These are phyloP conservation scores for Apocrypta bakeri DNA, from an alignment of 1,140 invertebrate genomes.

Conservation along the genomic window DNA sequence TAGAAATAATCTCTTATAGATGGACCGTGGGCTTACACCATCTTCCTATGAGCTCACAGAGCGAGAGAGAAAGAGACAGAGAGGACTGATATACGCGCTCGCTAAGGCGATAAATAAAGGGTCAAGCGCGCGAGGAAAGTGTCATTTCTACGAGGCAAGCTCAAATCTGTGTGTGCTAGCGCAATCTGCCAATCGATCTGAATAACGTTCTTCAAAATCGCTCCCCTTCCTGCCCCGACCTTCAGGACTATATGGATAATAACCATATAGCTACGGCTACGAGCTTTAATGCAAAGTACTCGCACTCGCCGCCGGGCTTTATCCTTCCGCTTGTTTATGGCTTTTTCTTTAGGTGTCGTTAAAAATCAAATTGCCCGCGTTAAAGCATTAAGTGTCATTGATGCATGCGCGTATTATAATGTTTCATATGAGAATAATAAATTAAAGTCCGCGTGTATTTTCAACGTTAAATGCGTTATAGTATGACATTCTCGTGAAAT, in stretches of 20 bases:
- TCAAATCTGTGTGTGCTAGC: neutral
- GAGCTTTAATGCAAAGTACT: neutral
- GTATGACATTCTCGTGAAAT: neutral
- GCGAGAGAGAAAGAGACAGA: neutral
- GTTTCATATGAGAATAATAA: neutral
- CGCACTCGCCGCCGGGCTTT: neutral
- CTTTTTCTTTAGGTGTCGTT: conserved; percentile 12
- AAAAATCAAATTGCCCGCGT: conserved; percentile 17
- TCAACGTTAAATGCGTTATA: neutral
- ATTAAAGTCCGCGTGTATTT: neutral
- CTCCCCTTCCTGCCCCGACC: neutral
- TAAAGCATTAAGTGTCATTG: conserved; percentile 24
- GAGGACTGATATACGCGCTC: conserved; percentile 55
- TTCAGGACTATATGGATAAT: neutral
- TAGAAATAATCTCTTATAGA: conserved; percentile 61
- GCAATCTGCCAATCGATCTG: conserved; percentile 36
- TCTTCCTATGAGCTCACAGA: conserved; percentile 32
- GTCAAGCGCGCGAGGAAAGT: neutral
- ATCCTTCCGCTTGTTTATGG: conserved; percentile 22
- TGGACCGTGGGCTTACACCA: conserved; percentile 54
- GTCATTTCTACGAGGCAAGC: neutral
- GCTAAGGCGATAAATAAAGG: conserved; percentile 46
- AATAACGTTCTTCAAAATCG: conserved; percentile 6
- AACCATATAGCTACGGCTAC: neutral
- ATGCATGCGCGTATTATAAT: conserved; percentile 11